phyloP scores from a whole-genome alignment of 2,888 invertebrate genomes.

The Agrochola lychnidis region DNA sequence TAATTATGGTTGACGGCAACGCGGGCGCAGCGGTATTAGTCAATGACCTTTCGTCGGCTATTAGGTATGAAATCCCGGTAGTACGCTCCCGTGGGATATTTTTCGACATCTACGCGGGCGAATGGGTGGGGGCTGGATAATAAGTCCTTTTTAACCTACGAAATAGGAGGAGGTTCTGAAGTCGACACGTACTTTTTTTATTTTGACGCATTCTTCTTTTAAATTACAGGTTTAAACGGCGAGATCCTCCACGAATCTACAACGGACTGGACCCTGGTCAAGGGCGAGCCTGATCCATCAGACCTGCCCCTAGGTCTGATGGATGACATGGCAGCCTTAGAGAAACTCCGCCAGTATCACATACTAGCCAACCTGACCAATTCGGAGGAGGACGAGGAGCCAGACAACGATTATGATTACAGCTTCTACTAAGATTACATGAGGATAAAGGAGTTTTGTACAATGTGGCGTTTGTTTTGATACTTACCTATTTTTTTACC shows the following conservation, averaged over 20 bases:
- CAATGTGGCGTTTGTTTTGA: slow-evolving; percentile 24
- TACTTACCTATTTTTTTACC: background rate
- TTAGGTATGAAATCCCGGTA: too few species aligned
- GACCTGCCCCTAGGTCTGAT: slow-evolving; percentile 73
- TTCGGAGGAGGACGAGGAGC: slow-evolving; percentile 75
- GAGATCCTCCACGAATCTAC: slow-evolving; percentile 80
- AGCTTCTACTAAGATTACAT: slow-evolving; percentile 80
- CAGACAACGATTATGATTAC: slow-evolving; percentile 83
- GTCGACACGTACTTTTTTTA: background rate
- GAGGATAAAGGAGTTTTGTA: slow-evolving; percentile 57
- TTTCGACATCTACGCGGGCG: too few species aligned
- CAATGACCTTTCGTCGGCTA: too few species aligned
- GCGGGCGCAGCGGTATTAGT: too few species aligned
- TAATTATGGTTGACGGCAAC: too few species aligned
- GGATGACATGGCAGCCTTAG: slow-evolving; percentile 76
- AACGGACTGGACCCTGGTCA: slow-evolving; percentile 79
- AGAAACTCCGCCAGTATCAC: slow-evolving; percentile 82
- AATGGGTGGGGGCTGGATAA: background rate
- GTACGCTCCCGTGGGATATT: too few species aligned
- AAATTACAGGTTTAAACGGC: slow-evolving; percentile 77
- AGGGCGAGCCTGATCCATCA: slow-evolving; percentile 74
- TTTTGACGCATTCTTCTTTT: background rate
- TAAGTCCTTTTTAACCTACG: background rate
- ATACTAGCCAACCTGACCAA: slow-evolving; percentile 79
- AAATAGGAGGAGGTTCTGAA: background rate